Conservation (phyloP, 2,888 invertebrate genomes). For the Blastobasis adustella region DNA sequence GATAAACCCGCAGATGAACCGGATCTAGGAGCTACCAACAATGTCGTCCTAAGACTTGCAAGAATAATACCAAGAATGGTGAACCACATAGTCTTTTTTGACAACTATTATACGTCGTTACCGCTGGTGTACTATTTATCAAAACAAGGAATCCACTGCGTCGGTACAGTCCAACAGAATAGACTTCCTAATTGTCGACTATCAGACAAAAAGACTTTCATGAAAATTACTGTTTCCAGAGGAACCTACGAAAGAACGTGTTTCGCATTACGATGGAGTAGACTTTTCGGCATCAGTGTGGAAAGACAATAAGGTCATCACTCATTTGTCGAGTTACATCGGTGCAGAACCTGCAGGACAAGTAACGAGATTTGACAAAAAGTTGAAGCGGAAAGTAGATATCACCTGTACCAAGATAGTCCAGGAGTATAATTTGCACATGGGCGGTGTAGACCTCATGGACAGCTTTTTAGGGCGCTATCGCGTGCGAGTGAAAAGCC, state of each 20-base stretch:
- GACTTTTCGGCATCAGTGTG: constrained; percentile 25
- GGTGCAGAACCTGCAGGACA: constrained; percentile 22
- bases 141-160: constrained; percentile 29
- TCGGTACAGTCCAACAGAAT: constrained; percentile 30
- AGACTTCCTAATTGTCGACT: constrained; percentile 26
- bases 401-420: constrained; percentile 10
- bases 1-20: too few species aligned
- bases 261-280: constrained; percentile 22
- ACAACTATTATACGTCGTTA: constrained; percentile 29
- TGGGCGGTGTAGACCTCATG: constrained; percentile 15
- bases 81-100: constrained; percentile 21
- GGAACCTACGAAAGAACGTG: constrained; percentile 28
- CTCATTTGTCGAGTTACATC: constrained; percentile 30
- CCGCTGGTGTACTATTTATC: constrained; percentile 25
- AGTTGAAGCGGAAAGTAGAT: constrained; percentile 2
- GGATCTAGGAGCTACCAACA: constrained; percentile 1
- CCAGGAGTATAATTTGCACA: constrained; percentile 12
- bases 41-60: constrained; percentile 3
- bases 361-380: constrained; percentile 5
- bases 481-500: constrained; percentile 5
- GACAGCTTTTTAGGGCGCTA: constrained; percentile 10
- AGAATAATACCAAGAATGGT: constrained; percentile 5
- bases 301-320: constrained; percentile 30
- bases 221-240: constrained; percentile 25
- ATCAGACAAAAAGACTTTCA: constrained; percentile 24